A percentile compares a stretch with the other conserved stretches of the same genome.
These are phyloP conservation scores for Leptobrachium ailaonicum DNA, from an alignment of 2,113 vertebrate genomes.

Conservation along the genomic window DNA sequence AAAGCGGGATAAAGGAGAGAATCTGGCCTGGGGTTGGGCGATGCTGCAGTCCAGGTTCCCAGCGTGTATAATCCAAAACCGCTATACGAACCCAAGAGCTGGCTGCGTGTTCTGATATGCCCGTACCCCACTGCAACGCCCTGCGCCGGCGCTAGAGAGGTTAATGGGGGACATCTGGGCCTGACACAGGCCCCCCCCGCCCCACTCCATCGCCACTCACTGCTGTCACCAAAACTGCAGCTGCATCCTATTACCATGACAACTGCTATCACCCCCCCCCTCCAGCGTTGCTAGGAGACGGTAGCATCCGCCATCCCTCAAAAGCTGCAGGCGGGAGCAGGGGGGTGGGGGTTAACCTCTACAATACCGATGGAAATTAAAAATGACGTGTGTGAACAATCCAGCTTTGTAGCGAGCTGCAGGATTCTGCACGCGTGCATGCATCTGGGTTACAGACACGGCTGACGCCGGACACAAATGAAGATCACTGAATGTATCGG, in stretches of 20 bases:
- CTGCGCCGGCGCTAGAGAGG: neutral
- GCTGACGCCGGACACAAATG: too few relatives aligned
- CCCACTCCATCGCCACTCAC: slow-evolving; percentile 31
- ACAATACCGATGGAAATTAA: neutral
- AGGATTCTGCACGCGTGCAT: too few relatives aligned
- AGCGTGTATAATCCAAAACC: too few relatives aligned
- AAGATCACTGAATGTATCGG: too few relatives aligned
- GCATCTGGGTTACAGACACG: too few relatives aligned
- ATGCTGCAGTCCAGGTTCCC: neutral
- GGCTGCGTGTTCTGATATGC: neutral
- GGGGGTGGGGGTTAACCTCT: slow-evolving; percentile 36
- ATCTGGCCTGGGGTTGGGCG: neutral
- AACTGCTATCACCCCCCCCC: slow-evolving; percentile 26
- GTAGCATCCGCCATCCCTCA: slow-evolving; percentile 48
- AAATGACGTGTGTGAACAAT: slow-evolving; percentile 3
- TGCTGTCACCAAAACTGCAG: slow-evolving; percentile 49
- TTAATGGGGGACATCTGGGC: slow-evolving; percentile 42
- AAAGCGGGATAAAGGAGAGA: neutral
- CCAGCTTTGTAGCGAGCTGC: neutral
- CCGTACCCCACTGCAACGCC: neutral
- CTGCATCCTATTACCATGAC: slow-evolving; percentile 47
- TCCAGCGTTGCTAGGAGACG: slow-evolving; percentile 42
- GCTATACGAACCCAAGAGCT: neutral
- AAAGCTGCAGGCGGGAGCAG: slow-evolving; percentile 37
- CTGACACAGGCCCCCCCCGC: slow-evolving; percentile 6